A percentile compares a stretch with the other conserved stretches of the same genome.
Evolutionary conservation across 2,113 vertebrate genomes (phyloP).

Genomic region (Holacanthus passer): DNA sequence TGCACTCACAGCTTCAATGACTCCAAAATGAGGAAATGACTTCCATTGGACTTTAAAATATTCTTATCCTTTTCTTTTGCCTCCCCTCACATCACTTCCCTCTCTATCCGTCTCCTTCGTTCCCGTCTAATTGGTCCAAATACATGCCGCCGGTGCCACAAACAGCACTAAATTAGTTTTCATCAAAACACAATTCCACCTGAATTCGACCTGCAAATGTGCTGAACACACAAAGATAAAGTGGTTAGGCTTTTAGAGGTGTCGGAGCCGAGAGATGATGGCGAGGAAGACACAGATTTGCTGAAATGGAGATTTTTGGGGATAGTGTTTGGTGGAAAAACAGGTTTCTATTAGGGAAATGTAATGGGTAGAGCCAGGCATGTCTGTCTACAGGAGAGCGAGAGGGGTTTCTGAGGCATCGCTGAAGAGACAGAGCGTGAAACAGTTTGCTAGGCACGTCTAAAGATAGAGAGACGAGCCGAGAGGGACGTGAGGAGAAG

Average conservation of each 20-base stretch:
- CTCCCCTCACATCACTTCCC: conserved; percentile 40
- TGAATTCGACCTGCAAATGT: conserved; percentile 61
- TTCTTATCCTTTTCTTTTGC: conserved; percentile 52
- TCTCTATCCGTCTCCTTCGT: conserved; percentile 32
- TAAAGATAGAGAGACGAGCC: conserved; percentile 73
- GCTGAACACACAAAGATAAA: conserved; percentile 62
- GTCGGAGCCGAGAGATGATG: conserved; percentile 34
- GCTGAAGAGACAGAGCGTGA: conserved; percentile 68
- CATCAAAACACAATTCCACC: conserved; percentile 68
- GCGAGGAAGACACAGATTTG: conserved; percentile 57
- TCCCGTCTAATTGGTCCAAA: conserved; percentile 64
- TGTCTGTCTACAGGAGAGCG: conserved; percentile 42
- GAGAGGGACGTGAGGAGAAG: conserved; percentile 57
- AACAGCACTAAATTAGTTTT: conserved; percentile 66
- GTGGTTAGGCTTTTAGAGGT: conserved; percentile 35
- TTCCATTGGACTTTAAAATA: conserved; percentile 63
- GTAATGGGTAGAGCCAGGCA: conserved; percentile 61
- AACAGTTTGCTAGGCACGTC: conserved; percentile 71
- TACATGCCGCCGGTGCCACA: conserved; percentile 36
- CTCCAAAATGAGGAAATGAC: conserved; percentile 63
- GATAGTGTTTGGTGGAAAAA: conserved; percentile 50
- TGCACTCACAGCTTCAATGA: conserved; percentile 40
- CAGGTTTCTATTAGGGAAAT: conserved; percentile 55
- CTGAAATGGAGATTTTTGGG: conserved; percentile 57
- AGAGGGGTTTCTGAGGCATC: conserved; percentile 37